Evolutionary conservation across 2,797 vertebrate genomes (phyloP), one percentile per base, ranked within the genome.

Genomic region (Eupleurogrammus muticus): DNA sequence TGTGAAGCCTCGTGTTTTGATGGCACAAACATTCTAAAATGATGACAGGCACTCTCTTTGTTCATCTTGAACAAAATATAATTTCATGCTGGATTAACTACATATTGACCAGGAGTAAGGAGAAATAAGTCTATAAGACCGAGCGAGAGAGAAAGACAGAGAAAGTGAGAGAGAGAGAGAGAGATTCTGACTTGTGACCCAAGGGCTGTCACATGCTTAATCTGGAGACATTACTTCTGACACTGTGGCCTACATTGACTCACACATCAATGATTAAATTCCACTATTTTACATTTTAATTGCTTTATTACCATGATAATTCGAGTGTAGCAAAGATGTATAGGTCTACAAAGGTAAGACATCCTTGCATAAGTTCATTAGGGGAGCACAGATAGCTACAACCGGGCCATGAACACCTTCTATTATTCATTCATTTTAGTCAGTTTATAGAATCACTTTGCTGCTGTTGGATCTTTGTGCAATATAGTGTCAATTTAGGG

Each of bases 71-170:
- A 91, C 88, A 91, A 93, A 93, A 91, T 88, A 93, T 91, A 92
- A 94, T 93, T 94, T 93, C 92, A 93, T 92, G 92, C 90, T 86
- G 92, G 90, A 92, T 94, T 93, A 94, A 90, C 78, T 83, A 82
- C 72, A 73, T 90, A 93, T 93, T 93, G 92, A 94, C 92, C 90
- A 87, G 84, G 81, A 82, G 81, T 83, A 82, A 83, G 66, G 70
- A 73, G 87, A 70, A 86, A 70, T 86, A 83, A 89, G 28, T 28
- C 28, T 28, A 3, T 28, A 28, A 28, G n/a, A n/a, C n/a, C n/a
- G n/a, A n/a, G n/a, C n/a, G n/a, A 73, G 46, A 61, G 4, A 69
- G 60, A 55, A 17, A 58, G 24, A n/a, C 3, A 12, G 20, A 47
- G 23, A 51, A 21, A 32, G 2, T 16, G 21, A 32, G 51, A 40